Percentiles rank a stretch among this genome's conserved stretches.
Evolutionary conservation across 2,797 vertebrate genomes (phyloP).

Genomic region (Zonotrichia albicollis): DNA sequence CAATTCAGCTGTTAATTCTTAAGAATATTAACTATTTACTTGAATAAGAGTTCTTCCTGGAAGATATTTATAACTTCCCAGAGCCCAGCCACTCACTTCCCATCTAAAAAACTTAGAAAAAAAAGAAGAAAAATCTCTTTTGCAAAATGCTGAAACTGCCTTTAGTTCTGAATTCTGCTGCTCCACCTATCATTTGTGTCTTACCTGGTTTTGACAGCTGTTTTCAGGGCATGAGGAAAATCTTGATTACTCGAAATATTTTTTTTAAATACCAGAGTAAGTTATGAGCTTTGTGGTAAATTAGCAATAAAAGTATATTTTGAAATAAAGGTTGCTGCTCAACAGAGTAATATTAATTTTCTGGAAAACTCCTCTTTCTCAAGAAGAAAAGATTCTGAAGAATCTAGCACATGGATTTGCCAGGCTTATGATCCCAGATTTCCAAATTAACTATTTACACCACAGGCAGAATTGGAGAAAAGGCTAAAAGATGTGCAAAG

Average conservation of each 20-base stretch:
- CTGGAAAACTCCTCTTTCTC: background rate
- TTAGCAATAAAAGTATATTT: background rate
- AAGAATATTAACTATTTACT: background rate
- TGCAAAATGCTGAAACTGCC: background rate
- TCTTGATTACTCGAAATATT: background rate
- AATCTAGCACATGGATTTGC: background rate
- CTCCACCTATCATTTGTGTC: background rate
- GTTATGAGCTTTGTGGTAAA: background rate
- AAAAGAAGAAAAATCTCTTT: background rate
- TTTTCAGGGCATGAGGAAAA: background rate
- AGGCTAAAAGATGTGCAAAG: background rate
- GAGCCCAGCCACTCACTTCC: background rate
- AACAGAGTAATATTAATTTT: background rate
- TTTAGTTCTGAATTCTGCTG: background rate
- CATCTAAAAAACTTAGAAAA: background rate
- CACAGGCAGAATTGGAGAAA: background rate
- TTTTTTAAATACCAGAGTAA: background rate
- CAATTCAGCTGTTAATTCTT: background rate
- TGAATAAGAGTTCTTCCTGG: background rate
- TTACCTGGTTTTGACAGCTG: background rate
- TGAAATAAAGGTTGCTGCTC: background rate
- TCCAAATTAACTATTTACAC: background rate
- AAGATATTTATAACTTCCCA: background rate
- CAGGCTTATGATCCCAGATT: background rate
- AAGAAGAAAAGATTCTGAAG: background rate